Conservation (phyloP, 2,797 vertebrate genomes). For the Vipera latastei region DNA sequence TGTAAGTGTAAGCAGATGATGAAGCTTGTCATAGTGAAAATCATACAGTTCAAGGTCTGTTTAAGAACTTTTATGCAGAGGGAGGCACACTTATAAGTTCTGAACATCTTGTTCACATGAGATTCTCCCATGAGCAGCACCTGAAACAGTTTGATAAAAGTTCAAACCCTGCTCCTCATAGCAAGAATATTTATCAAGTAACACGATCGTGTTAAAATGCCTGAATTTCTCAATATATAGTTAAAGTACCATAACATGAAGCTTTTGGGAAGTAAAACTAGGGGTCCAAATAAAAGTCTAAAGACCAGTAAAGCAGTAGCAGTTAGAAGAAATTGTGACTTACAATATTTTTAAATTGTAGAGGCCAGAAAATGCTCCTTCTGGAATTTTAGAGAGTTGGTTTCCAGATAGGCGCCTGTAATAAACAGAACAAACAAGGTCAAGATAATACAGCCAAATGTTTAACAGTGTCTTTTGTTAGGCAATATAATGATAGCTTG, state of each 20-base stretch:
- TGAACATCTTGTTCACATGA: not conserved
- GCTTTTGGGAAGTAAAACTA: not conserved
- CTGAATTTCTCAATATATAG: not conserved
- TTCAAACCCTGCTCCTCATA: not conserved
- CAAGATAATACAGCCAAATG: not conserved
- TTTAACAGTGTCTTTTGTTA: constrained; percentile 14
- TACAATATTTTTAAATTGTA: constrained; percentile 92
- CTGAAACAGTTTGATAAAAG: not conserved
- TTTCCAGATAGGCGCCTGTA: constrained; percentile 92
- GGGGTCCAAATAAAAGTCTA: not conserved
- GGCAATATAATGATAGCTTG: constrained; percentile 4
- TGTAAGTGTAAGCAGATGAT: not conserved
- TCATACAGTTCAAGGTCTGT: not conserved
- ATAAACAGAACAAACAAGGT: constrained; percentile 48
- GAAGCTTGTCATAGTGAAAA: not conserved
- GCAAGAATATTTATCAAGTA: not conserved
- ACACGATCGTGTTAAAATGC: not conserved
- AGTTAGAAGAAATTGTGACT: constrained; percentile 67
- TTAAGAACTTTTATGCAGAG: not conserved
- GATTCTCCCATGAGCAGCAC: not conserved
- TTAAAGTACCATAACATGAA: not conserved
- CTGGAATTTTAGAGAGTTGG: constrained; percentile 87
- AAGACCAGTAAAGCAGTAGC: not conserved
- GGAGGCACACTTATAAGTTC: not conserved
- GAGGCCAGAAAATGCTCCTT: constrained; percentile 85